phyloP scores from a whole-genome alignment of 2,888 invertebrate genomes.

The Xestia c-nigrum region DNA sequence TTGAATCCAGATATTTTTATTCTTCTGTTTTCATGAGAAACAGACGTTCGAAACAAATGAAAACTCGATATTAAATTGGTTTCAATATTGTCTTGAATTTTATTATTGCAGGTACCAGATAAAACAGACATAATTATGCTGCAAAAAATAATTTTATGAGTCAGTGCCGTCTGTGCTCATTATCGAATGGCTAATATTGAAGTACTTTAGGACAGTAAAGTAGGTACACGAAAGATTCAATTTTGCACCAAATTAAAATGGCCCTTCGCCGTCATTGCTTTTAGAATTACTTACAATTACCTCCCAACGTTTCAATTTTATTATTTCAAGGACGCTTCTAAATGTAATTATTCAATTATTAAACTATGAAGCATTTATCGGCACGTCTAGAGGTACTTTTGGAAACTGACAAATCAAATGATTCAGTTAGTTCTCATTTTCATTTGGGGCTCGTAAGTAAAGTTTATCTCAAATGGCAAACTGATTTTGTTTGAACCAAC shows the following conservation, averaged over 20 bases:
- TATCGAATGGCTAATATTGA: conserved; percentile 23
- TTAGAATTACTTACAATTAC: conserved; percentile 43
- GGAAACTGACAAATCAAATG: neutral
- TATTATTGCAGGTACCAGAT: neutral
- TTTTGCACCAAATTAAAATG: conserved; percentile 55
- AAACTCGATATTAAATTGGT: conserved; percentile 10
- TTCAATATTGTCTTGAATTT: conserved; percentile 22
- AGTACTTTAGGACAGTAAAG: conserved; percentile 7
- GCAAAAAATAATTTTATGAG: conserved; percentile 1
- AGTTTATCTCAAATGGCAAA: neutral
- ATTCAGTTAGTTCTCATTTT: neutral
- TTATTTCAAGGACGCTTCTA: conserved; percentile 26
- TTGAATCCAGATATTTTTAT: neutral
- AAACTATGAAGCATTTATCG: neutral
- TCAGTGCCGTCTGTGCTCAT: neutral
- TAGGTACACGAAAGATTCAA: conserved; percentile 42
- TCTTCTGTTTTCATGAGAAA: conserved; percentile 8
- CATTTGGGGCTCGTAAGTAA: neutral
- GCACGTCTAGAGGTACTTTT: neutral
- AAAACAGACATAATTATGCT: neutral
- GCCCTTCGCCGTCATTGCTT: conserved; percentile 48
- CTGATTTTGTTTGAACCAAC: neutral
- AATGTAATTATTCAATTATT: conserved; percentile 22
- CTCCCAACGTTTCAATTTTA: conserved; percentile 27
- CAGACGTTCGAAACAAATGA: conserved; percentile 9